phyloP scores from a whole-genome alignment of 2,113 vertebrate species.

The Stigmatopora argus region DNA sequence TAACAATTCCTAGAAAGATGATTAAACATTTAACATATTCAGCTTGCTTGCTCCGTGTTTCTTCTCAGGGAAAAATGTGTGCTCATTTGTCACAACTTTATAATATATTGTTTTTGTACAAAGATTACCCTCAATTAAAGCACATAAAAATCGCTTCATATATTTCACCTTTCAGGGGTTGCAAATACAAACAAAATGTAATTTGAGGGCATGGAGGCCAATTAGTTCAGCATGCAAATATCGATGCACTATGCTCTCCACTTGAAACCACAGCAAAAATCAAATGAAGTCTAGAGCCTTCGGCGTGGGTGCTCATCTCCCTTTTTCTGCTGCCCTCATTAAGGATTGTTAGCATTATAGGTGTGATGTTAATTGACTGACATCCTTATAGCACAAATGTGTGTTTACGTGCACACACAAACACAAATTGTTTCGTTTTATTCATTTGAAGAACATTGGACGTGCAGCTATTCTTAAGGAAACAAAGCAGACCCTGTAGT shows the following conservation, averaged over 20 bases:
- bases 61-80: conserved; percentile 9
- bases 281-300: conserved; percentile 45
- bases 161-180: conserved; percentile 34
- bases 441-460: no score
- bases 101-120: neutral
- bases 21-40: conserved; percentile 10
- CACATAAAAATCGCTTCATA: conserved; percentile 15
- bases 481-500: conserved; percentile 1
- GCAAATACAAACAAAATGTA: conserved; percentile 11
- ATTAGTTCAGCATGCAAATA: conserved; percentile 35
- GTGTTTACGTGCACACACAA: neutral
- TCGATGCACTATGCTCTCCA: conserved; percentile 49
- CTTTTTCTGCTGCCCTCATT: conserved; percentile 60
- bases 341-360: conserved; percentile 63
- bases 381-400: conserved; percentile 18
- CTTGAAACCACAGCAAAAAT: conserved; percentile 31
- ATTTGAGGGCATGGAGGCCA: conserved; percentile 36
- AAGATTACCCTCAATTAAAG: conserved; percentile 46
- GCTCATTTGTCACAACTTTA: conserved; percentile 41
- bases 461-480: no score
- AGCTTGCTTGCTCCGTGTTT: conserved; percentile 23
- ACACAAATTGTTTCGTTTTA: neutral
- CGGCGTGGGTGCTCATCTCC: conserved; percentile 59
- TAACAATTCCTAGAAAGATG: conserved; percentile 18
- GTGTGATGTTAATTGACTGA: conserved; percentile 58